A percentile compares a stretch with the other conserved stretches of the same genome.
These are phyloP conservation scores for Falco rusticolus DNA, from an alignment of 2,797 vertebrate genomes.

Conservation along the genomic window DNA sequence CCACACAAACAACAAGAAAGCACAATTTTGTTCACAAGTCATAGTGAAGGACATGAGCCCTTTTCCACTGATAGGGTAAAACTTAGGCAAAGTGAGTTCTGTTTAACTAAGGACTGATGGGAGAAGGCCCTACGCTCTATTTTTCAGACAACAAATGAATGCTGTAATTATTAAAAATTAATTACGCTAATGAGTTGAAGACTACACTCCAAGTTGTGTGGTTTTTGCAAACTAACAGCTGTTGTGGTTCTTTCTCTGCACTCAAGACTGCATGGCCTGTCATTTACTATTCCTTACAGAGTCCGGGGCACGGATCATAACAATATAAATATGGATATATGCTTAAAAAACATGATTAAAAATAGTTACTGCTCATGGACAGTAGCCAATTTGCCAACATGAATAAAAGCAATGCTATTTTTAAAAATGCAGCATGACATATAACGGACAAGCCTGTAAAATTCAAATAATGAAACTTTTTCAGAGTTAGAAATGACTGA, in stretches of 20 bases:
- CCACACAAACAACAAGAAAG: not conserved
- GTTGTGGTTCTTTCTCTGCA: not conserved
- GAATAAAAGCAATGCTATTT: slow-evolving; percentile 27
- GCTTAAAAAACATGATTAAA: slow-evolving; percentile 61
- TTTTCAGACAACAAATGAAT: slow-evolving; percentile 13
- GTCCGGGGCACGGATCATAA: slow-evolving; percentile 17
- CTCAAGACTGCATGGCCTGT: slow-evolving; percentile 20
- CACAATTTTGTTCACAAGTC: not conserved
- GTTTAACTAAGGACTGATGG: not conserved
- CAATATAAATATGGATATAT: slow-evolving; percentile 63
- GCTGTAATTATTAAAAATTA: slow-evolving; percentile 63
- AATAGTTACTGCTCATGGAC: slow-evolving; percentile 47
- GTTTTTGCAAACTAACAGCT: slow-evolving; percentile 46
- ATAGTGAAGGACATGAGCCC: not conserved
- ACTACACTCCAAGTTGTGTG: slow-evolving; percentile 12
- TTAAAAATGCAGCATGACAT: slow-evolving; percentile 29
- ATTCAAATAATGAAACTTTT: slow-evolving; percentile 47
- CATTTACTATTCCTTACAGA: slow-evolving; percentile 54
- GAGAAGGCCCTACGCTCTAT: not conserved
- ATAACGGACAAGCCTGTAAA: slow-evolving; percentile 22
- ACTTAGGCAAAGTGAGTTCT: not conserved
- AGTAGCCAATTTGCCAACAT: slow-evolving; percentile 50
- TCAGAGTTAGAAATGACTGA: slow-evolving; percentile 15
- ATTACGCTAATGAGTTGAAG: slow-evolving; percentile 49
- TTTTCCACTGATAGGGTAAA: not conserved